Conservation (phyloP, 2,888 invertebrate species). For the Pammene fasciana region DNA sequence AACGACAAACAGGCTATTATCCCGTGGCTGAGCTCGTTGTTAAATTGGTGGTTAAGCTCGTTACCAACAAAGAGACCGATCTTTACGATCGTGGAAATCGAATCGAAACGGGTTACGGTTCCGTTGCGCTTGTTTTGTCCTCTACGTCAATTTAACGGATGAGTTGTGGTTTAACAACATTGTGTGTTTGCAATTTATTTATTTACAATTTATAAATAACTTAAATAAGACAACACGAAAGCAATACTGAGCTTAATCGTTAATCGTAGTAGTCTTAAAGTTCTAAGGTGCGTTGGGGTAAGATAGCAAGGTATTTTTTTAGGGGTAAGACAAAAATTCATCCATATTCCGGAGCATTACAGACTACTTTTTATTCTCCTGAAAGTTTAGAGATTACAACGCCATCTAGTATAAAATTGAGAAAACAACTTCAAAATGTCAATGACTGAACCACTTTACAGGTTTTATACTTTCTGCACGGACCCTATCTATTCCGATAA, state of each 20-base stretch:
- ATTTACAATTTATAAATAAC: too few species aligned
- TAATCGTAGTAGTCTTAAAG: too few species aligned
- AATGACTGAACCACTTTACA: not conserved
- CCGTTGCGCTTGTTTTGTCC: slow-evolving; percentile 51
- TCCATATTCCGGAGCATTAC: too few species aligned
- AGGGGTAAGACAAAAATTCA: too few species aligned
- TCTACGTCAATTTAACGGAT: slow-evolving; percentile 44
- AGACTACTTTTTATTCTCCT: too few species aligned
- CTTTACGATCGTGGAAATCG: slow-evolving; percentile 35
- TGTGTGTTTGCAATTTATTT: not conserved
- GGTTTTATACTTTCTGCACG: not conserved
- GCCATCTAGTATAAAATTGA: slow-evolving; percentile 4
- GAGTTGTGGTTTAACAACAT: not conserved
- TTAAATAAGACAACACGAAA: too few species aligned
- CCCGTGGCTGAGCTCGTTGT: slow-evolving; percentile 19
- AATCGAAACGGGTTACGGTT: slow-evolving; percentile 52
- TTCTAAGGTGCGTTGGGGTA: too few species aligned
- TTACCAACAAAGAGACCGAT: slow-evolving; percentile 49
- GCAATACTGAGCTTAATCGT: too few species aligned
- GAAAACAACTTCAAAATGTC: not conserved
- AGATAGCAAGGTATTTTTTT: too few species aligned
- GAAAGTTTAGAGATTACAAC: not conserved
- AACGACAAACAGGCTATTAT: slow-evolving; percentile 40
- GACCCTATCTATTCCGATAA: slow-evolving; percentile 43
- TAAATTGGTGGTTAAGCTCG: slow-evolving; percentile 42